A percentile compares a stretch with the other conserved stretches of the same genome.
Conservation (phyloP, 2,888 invertebrate species). For the Sepiola atlantica region DNA sequence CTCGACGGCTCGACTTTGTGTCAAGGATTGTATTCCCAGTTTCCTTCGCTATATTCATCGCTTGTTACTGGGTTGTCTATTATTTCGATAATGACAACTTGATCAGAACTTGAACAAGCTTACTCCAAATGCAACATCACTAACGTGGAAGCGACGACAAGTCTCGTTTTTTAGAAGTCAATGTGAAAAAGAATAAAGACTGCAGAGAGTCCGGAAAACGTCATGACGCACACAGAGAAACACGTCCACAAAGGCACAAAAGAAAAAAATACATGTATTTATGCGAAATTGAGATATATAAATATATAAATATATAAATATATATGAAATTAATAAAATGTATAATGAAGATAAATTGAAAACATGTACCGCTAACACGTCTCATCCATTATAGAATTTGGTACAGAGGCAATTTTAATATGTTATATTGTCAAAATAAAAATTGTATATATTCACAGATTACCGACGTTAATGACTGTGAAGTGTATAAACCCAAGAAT, state of each 20-base stretch:
- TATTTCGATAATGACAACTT: background rate
- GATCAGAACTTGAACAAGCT: background rate
- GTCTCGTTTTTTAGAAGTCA: background rate
- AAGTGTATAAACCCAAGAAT: no score
- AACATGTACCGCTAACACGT: no score
- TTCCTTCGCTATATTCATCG: slow-evolving; percentile 55
- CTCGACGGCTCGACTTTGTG: slow-evolving; percentile 56
- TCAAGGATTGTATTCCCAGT: slow-evolving; percentile 58
- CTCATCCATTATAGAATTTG: no score
- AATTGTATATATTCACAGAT: no score
- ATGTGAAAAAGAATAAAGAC: background rate
- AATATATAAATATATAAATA: no score
- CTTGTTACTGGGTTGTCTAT: slow-evolving; percentile 53
- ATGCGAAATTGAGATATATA: no score
- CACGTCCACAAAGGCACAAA: background rate
- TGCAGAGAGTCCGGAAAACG: background rate
- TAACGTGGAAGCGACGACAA: background rate
- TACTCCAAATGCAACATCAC: no score
- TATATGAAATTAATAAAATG: no score
- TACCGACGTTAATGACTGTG: no score
- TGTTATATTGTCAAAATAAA: no score
- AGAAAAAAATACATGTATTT: background rate
- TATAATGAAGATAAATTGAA: no score
- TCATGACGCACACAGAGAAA: background rate
- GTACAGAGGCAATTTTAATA: no score